Evolutionary conservation across 2,888 invertebrate genomes (phyloP), one percentile per base, ranked within the genome.

Genomic region (Hydraecia micacea): DNA sequence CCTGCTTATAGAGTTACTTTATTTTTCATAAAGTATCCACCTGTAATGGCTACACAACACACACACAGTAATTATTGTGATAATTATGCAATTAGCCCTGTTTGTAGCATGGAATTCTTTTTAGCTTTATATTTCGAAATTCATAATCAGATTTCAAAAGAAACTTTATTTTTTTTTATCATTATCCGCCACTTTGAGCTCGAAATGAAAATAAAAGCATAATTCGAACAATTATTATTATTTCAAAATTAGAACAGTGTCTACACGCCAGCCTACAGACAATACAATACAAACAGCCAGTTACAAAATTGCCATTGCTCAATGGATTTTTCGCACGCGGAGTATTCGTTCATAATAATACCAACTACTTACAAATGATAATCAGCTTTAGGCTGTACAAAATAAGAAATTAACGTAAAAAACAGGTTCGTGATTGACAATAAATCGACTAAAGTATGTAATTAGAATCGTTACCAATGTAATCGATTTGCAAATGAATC

Each of bases 311-410:
- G 80, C 66, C 62, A 86, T 95, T 95, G 90, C 95, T 87, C 88
- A 95, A 94, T 91, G 87, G 75, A 87, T 92, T 93, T 91, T 95
- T 95, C 94, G 92, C 95, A 95, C 95, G 95, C 93, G 91, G 90
- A 91, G 92, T 90, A 91, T 90, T 91, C 91, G 88, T 90, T 90
- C 85, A 83, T 84, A 84, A 84, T 87, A 77, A 72, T 76, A 78
- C 63, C 25, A 63, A 36, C 78, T 75, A n/a, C n/a, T n/a, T n/a
- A 87, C 86, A 90, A 84, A 87, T 88, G 80, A 91, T 87, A 89
- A 83, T 87, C 60, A 68, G 68, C 84, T 81, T 86, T 91, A 77
- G 52, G n/a, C 82, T 80, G 86, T 87, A 71, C 42, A 68, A 63
- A 71, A 75, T 60, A 79, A 79, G 39, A 81, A 77, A 67, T 63